Evolutionary conservation across 2,888 invertebrate species (phyloP).

Genomic region (Drosophila siamana): DNA sequence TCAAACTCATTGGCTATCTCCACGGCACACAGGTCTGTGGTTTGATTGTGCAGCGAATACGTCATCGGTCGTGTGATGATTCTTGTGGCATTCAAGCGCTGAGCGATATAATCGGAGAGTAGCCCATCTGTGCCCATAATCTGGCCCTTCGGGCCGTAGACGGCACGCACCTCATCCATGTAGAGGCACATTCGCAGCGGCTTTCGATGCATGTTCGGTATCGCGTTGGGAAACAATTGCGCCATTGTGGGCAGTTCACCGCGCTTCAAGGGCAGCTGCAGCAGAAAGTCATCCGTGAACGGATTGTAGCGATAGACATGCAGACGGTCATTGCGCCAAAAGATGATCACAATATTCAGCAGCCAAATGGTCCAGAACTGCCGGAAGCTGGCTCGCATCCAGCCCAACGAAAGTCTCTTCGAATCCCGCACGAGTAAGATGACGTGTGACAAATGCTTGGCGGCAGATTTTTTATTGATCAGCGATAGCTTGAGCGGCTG

Average conservation of each 20-base stretch:
- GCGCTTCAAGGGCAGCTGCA: slow-evolving; percentile 61
- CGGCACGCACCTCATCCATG: slow-evolving; percentile 85
- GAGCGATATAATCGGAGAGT: slow-evolving; percentile 84
- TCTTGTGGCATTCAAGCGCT: slow-evolving; percentile 86
- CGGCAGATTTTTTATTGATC: slow-evolving; percentile 79
- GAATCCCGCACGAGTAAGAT: slow-evolving; percentile 77
- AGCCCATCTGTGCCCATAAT: slow-evolving; percentile 85
- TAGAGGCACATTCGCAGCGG: slow-evolving; percentile 81
- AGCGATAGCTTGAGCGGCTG: slow-evolving; percentile 77
- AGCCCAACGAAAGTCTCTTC: slow-evolving; percentile 56
- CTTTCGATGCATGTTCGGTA: slow-evolving; percentile 82
- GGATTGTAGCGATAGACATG: slow-evolving; percentile 87
- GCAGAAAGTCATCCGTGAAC: slow-evolving; percentile 85
- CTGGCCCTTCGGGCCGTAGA: slow-evolving; percentile 49
- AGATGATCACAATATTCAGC: slow-evolving; percentile 85
- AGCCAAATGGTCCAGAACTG: slow-evolving; percentile 87
- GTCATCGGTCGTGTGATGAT: slow-evolving; percentile 67
- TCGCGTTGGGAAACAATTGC: slow-evolving; percentile 77
- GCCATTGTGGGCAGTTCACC: slow-evolving; percentile 39
- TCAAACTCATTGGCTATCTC: slow-evolving; percentile 73
- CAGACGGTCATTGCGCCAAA: slow-evolving; percentile 76
- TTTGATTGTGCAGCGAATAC: slow-evolving; percentile 54
- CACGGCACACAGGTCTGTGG: slow-evolving; percentile 71
- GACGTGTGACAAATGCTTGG: slow-evolving; percentile 82
- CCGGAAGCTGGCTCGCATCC: slow-evolving; percentile 86